phyloP scores from a whole-genome alignment of 2,888 invertebrate genomes.

The Cheilosia scutellata region DNA sequence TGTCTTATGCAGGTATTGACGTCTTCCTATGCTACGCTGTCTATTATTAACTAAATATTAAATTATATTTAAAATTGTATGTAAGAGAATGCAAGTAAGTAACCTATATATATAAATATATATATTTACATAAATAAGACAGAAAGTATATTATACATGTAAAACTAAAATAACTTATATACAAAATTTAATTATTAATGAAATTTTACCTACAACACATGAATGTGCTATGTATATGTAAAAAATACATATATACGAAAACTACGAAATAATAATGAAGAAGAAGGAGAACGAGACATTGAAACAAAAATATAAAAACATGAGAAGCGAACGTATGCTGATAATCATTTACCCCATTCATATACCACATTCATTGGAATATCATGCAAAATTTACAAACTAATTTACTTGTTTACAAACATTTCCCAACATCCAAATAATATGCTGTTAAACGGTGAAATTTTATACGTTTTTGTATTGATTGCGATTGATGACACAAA shows the following conservation, averaged over 20 bases:
- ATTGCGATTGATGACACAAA: too few species aligned
- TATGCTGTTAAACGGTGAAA: conserved; percentile 12
- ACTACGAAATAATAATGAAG: background rate
- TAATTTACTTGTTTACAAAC: conserved; percentile 3
- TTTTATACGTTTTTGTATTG: background rate
- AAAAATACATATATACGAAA: background rate
- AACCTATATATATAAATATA: conserved; percentile 72
- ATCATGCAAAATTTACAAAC: conserved; percentile 30
- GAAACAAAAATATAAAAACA: conserved; percentile 19
- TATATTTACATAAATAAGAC: conserved; percentile 72
- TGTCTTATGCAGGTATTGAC: conserved; percentile 85
- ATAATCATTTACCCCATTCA: conserved; percentile 67
- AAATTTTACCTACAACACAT: conserved; percentile 66
- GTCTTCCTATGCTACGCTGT: conserved; percentile 85
- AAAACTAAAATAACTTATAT: conserved; percentile 72
- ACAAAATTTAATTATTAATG: conserved; percentile 67
- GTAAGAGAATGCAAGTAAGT: conserved; percentile 67
- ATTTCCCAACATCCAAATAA: background rate
- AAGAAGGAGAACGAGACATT: conserved; percentile 15
- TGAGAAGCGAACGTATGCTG: conserved; percentile 47
- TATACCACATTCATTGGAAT: conserved; percentile 53
- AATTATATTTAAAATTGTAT: conserved; percentile 76
- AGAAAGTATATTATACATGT: conserved; percentile 75
- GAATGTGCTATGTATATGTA: conserved; percentile 49
- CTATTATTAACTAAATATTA: conserved; percentile 84